These are phyloP conservation scores for Python bivittatus DNA, from an alignment of 2,113 vertebrate genomes.

Conservation along the genomic window DNA sequence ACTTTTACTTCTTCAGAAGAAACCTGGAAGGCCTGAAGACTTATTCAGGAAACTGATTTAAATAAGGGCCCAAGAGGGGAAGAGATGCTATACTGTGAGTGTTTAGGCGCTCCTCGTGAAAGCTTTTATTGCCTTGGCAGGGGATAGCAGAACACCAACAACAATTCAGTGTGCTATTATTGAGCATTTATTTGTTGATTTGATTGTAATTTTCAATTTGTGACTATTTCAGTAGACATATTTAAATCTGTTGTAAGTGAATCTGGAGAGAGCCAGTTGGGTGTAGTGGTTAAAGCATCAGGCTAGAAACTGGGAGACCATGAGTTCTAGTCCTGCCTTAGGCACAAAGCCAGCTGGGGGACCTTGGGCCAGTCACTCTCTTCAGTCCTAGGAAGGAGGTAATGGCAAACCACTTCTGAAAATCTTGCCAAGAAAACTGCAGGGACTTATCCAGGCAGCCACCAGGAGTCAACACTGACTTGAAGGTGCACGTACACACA, in stretches of 20 bases:
- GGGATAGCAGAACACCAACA: not conserved
- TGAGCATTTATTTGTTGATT: not conserved
- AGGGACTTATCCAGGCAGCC: not conserved
- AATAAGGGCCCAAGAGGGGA: not conserved
- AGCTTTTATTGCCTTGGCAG: not conserved
- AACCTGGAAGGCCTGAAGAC: not conserved
- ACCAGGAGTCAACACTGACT: not conserved
- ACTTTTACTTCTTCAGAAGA: accelerated
- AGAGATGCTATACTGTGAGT: not conserved
- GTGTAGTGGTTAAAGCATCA: not conserved
- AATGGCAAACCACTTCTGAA: not conserved
- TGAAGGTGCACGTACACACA: not conserved
- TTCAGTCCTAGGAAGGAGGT: not conserved
- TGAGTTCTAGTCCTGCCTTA: not conserved
- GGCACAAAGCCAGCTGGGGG: not conserved
- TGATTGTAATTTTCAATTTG: not conserved
- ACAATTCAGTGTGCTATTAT: not conserved
- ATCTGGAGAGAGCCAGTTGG: not conserved
- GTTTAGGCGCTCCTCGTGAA: not conserved
- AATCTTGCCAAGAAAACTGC: not conserved
- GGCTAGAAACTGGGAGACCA: not conserved
- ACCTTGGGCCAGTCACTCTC: not conserved
- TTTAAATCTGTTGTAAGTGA: not conserved
- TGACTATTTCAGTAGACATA: not conserved
- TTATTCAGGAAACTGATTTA: not conserved